Base-by-base conservation (phyloP, 1,140 invertebrate species). In the Trypoxylus dichotomus region DNA sequence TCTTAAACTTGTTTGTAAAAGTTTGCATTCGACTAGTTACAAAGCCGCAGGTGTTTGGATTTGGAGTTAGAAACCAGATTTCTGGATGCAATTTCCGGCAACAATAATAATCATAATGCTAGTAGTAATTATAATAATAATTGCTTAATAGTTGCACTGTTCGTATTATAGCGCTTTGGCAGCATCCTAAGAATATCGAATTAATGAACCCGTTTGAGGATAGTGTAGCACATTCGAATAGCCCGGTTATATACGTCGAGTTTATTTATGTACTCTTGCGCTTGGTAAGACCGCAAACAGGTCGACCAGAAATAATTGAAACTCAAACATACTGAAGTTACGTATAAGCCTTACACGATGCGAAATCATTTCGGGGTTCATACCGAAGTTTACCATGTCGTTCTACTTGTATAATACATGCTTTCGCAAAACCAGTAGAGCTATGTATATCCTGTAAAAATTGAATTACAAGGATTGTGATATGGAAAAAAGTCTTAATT, bases 261-360 rank as follows among this genome's bases (percentile, higher is more conserved):
- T 27, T 68, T 68, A 68, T 68, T 68, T 68, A 29, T 68, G 60
- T 68, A 68, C 60, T 68, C 21, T 68, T 68, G 60, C 47, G 47
- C 60, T 27, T 24, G 21, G 60, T 29, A 27, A 68, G 60, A 68
- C 60, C 60, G 60, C 60, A 68, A 68, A 27, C 24, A 68, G 60
- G 60, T 68, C 60, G 60, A 68, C 60, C 21, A 68, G 60, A 68
- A 68, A 68, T 68, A 68, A 68, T 68, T 68, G 60, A 68, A 25
- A 29, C 27, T 68, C 60, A 68, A 68, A 68, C 60, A 68, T 68
- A 68, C 60, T 29, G 60, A 68, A 68, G 60, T 68, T 68, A 37
- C 32, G 32, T 37, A 68, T 68, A 68, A 68, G 60, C 60, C 13
- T 24, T 29, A 24, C 13, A 29, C 60, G 24, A 29, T 68, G 21